These are phyloP conservation scores for Pediacus dermestoides DNA, from an alignment of 2,888 invertebrate species.

Conservation along the genomic window DNA sequence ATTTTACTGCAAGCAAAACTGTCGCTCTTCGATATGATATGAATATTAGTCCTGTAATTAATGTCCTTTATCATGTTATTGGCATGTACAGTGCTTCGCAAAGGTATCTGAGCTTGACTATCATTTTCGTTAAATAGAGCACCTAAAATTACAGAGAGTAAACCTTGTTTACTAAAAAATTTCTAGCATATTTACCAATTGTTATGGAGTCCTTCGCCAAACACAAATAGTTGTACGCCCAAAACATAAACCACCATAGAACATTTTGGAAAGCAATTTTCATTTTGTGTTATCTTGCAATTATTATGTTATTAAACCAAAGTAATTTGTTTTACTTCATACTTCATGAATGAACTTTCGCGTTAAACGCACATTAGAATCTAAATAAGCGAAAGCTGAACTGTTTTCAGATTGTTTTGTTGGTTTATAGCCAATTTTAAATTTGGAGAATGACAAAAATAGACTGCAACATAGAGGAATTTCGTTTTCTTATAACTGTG, in stretches of 20 bases:
- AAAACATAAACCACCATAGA: conserved; percentile 26
- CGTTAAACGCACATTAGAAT: too few species aligned
- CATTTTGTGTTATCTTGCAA: conserved; percentile 25
- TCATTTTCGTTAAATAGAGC: conserved; percentile 50
- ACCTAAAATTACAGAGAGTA: conserved; percentile 28
- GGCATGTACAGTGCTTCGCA: conserved; percentile 56
- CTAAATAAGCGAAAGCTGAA: too few species aligned
- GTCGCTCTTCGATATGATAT: conserved; percentile 35
- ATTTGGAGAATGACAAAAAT: conserved; percentile 5
- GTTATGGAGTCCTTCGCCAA: conserved; percentile 27
- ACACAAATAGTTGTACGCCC: conserved; percentile 33
- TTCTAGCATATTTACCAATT: conserved; percentile 25
- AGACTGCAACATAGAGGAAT: too few species aligned
- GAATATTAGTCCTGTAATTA: conserved; percentile 31
- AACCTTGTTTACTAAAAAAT: conserved; percentile 4
- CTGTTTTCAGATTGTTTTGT: too few species aligned
- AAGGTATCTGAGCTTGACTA: conserved; percentile 57
- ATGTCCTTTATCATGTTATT: conserved; percentile 44
- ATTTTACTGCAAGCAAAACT: conserved; percentile 41
- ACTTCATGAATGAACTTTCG: too few species aligned
- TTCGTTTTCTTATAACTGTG: too few species aligned
- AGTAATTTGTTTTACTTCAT: conserved; percentile 2
- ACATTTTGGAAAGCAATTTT: conserved; percentile 38
- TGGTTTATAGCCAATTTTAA: conserved; percentile 8
- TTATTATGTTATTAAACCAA: not conserved